Percentiles rank a stretch among this genome's conserved stretches.
Evolutionary conservation across 2,888 invertebrate species (phyloP).

Genomic region (Aporophyla lueneburgensis): DNA sequence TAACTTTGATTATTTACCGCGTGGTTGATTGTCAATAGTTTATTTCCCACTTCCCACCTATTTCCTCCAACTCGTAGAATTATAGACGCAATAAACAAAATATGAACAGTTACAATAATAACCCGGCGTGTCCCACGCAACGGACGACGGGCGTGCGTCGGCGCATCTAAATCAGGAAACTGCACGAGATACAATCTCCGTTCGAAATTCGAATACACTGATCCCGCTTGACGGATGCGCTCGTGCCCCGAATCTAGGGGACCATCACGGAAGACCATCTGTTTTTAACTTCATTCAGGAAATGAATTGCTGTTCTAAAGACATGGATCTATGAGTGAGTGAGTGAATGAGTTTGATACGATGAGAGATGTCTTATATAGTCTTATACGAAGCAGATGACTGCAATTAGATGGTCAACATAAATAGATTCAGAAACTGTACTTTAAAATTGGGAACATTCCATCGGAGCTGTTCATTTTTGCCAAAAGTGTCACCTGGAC

Average conservation of each 20-base stretch:
- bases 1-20: background rate
- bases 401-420: background rate
- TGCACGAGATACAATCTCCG: slow-evolving; percentile 74
- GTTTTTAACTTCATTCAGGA: slow-evolving; percentile 17
- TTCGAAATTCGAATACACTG: slow-evolving; percentile 67
- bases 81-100: slow-evolving; percentile 30
- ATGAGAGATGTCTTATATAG: background rate
- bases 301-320: slow-evolving; percentile 4
- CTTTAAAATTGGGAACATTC: slow-evolving; percentile 13
- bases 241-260: slow-evolving; percentile 11
- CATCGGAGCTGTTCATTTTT: background rate
- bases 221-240: slow-evolving; percentile 61
- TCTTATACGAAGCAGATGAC: background rate
- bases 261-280: slow-evolving; percentile 2
- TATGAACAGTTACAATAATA: slow-evolving; percentile 66
- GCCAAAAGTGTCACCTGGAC: background rate
- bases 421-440: background rate
- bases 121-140: slow-evolving; percentile 72
- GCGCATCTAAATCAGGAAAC: slow-evolving; percentile 80
- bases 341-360: background rate
- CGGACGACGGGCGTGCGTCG: slow-evolving; percentile 61
- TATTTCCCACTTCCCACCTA: background rate
- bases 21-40: background rate
- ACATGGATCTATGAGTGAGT: slow-evolving; percentile 1
- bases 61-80: slow-evolving; percentile 4